These are phyloP conservation scores for Eristalis pertinax DNA, from an alignment of 2,888 invertebrate species.

Conservation along the genomic window DNA sequence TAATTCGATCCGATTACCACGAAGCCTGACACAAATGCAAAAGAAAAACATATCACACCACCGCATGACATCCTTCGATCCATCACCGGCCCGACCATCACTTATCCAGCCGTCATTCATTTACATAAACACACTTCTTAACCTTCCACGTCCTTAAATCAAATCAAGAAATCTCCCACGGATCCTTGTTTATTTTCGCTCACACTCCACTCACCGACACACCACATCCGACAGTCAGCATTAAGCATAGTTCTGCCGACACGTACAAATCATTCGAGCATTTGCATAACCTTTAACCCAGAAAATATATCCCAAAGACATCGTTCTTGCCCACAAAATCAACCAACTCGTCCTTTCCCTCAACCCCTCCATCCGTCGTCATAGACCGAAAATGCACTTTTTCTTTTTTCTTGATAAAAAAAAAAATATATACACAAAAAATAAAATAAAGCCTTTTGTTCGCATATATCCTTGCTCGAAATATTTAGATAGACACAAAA, in stretches of 20 bases:
- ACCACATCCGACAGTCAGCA: neutral
- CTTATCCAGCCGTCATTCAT: slow-evolving; percentile 61
- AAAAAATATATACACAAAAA: slow-evolving; percentile 5
- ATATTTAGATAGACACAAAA: slow-evolving; percentile 66
- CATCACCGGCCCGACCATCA: slow-evolving; percentile 62
- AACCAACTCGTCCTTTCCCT: slow-evolving; percentile 11
- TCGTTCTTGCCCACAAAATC: slow-evolving; percentile 10
- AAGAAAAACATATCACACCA: slow-evolving; percentile 20
- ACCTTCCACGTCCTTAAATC: slow-evolving; percentile 67
- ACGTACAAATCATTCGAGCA: slow-evolving; percentile 70
- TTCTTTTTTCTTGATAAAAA: slow-evolving; percentile 46
- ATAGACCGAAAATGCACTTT: slow-evolving; percentile 64
- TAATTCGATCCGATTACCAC: slow-evolving; percentile 50
- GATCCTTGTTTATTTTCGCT: slow-evolving; percentile 61
- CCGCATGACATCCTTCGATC: slow-evolving; percentile 56
- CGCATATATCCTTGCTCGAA: slow-evolving; percentile 66
- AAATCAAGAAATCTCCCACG: slow-evolving; percentile 67
- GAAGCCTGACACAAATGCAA: slow-evolving; percentile 22
- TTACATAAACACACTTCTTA: slow-evolving; percentile 67
- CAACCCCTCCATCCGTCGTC: neutral
- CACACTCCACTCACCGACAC: neutral
- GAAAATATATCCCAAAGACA: slow-evolving; percentile 44
- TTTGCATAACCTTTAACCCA: slow-evolving; percentile 66
- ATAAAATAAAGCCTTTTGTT: slow-evolving; percentile 54
- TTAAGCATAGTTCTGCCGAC: slow-evolving; percentile 51